Evolutionary conservation across 2,888 invertebrate species (phyloP).

Genomic region (Dastarcus helophoroides): DNA sequence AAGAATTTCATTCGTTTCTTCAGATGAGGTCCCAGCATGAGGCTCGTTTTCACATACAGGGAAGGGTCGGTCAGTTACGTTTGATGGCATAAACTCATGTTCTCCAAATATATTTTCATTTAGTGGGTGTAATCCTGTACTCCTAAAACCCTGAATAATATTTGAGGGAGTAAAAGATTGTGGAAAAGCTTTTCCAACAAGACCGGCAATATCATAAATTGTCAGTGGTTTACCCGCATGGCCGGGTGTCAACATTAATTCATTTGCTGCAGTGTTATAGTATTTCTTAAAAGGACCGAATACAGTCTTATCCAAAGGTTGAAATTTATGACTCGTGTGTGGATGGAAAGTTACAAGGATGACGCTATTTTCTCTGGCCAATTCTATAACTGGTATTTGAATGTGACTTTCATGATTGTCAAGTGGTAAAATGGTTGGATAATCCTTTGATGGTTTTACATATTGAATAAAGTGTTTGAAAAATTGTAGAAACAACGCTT

Average conservation of each 20-base stretch:
- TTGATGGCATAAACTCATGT: conserved; percentile 4
- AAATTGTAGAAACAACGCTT: conserved; percentile 14
- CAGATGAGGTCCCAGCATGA: too few relatives aligned
- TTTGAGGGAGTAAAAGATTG: conserved; percentile 19
- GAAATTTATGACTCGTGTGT: conserved; percentile 22
- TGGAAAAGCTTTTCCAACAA: conserved; percentile 18
- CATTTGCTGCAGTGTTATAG: conserved; percentile 15
- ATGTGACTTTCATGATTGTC: conserved; percentile 20
- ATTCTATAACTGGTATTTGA: too few relatives aligned
- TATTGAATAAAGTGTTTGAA: too few relatives aligned
- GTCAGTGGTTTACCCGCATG: conserved; percentile 20
- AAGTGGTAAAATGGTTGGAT: conserved; percentile 14
- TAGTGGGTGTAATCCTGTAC: conserved; percentile 16
- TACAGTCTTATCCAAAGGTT: conserved; percentile 23
- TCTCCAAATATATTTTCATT: conserved; percentile 8
- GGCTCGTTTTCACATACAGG: too few relatives aligned
- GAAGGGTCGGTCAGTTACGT: conserved; percentile 5
- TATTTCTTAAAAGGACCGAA: conserved; percentile 17
- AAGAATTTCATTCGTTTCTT: too few relatives aligned
- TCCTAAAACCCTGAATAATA: conserved; percentile 20
- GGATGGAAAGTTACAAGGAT: conserved; percentile 24
- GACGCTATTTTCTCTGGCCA: conserved; percentile 15
- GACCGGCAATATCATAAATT: conserved; percentile 26
- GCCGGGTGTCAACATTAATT: conserved; percentile 12
- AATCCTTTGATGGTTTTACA: conserved; percentile 19